phyloP scores from a whole-genome alignment of 1,140 invertebrate species.

The Calliopsis andreniformis region DNA sequence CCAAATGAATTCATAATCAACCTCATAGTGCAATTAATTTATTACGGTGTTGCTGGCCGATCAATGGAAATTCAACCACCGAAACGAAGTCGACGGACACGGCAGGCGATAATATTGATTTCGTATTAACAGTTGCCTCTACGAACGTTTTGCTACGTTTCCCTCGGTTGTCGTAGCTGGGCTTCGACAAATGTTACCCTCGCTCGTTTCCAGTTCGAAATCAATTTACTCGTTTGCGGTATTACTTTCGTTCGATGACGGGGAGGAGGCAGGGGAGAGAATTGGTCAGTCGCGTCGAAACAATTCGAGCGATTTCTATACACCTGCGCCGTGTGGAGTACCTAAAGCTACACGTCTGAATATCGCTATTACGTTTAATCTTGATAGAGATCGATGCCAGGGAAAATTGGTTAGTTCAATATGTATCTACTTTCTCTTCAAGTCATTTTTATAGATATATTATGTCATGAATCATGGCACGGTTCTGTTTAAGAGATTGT shows the following conservation, averaged over 20 bases:
- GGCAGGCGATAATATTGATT: slow-evolving; percentile 57
- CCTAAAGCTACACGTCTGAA: too few species aligned
- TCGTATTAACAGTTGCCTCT: slow-evolving; percentile 61
- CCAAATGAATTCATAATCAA: too few species aligned
- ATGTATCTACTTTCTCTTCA: too few species aligned
- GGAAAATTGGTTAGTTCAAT: too few species aligned
- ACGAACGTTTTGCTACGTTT: slow-evolving; percentile 50
- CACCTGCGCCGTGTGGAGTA: too few species aligned
- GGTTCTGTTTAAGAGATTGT: too few species aligned
- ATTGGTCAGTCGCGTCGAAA: neutral
- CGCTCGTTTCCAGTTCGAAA: slow-evolving; percentile 56
- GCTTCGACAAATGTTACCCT: slow-evolving; percentile 61
- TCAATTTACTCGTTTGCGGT: slow-evolving; percentile 66
- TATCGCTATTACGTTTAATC: too few species aligned
- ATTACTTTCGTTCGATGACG: slow-evolving; percentile 56
- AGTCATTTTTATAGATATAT: too few species aligned
- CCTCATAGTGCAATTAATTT: too few species aligned
- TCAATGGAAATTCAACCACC: neutral
- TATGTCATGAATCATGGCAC: too few species aligned
- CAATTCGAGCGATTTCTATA: neutral
- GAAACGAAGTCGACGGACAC: slow-evolving; percentile 23
- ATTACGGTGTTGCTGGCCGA: too few species aligned
- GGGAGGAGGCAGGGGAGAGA: neutral
- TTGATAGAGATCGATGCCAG: too few species aligned
- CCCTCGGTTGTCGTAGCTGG: slow-evolving; percentile 24